Evolutionary conservation across 2,113 vertebrate species (phyloP).

Genomic region (Nettapus auritus): DNA sequence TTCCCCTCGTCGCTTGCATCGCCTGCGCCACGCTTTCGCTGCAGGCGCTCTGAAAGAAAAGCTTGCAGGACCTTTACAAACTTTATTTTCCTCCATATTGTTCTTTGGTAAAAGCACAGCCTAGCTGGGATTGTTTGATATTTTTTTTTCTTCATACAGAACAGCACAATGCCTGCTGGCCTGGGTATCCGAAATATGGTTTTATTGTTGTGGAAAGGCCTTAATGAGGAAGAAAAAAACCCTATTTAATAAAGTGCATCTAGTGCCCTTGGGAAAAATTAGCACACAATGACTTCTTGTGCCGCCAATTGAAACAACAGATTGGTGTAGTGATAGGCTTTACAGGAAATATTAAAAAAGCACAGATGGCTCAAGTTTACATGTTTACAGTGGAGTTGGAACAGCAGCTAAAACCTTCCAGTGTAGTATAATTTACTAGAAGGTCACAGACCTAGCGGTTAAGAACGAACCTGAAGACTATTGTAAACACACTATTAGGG

Average conservation of each 20-base stretch:
- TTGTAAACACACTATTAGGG: constrained; percentile 47
- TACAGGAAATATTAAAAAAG: constrained; percentile 75
- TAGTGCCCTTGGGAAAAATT: constrained; percentile 74
- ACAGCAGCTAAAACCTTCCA: constrained; percentile 61
- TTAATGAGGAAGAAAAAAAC: constrained; percentile 63
- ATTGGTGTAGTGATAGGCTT: constrained; percentile 61
- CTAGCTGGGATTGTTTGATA: neutral
- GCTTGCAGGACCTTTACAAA: neutral
- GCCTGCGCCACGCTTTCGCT: neutral
- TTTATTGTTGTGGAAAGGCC: constrained; percentile 69
- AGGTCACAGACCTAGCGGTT: constrained; percentile 64
- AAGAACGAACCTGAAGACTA: constrained; percentile 50
- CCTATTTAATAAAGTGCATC: constrained; percentile 74
- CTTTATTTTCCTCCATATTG: constrained; percentile 12
- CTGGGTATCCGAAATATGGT: constrained; percentile 48
- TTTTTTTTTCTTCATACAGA: constrained; percentile 11
- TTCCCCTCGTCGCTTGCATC: neutral
- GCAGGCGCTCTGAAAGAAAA: neutral
- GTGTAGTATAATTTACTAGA: constrained; percentile 58
- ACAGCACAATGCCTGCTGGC: constrained; percentile 53
- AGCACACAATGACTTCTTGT: constrained; percentile 77
- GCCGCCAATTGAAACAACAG: constrained; percentile 66
- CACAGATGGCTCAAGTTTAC: constrained; percentile 77
- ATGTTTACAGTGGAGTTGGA: constrained; percentile 70
- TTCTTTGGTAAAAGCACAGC: constrained; percentile 27